Evolutionary conservation across 2,797 vertebrate genomes (phyloP).

Genomic region (Acrocephalus scirpaceus): DNA sequence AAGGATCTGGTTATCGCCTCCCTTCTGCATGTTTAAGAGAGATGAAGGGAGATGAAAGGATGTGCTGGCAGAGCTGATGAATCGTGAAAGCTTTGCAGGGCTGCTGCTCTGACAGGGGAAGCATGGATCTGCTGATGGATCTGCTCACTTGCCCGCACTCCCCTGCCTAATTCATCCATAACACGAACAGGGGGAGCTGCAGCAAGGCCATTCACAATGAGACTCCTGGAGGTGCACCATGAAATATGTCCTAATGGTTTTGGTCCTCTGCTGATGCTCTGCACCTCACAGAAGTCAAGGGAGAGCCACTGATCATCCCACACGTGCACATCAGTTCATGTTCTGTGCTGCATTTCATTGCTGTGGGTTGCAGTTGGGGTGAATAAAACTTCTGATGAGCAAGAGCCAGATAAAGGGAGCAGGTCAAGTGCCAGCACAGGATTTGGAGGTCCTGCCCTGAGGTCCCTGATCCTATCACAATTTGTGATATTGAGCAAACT

Average conservation of each 20-base stretch:
- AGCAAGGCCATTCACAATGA: neutral
- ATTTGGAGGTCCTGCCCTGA: neutral
- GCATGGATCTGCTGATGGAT: neutral
- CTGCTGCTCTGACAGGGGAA: neutral
- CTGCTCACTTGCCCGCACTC: accelerated
- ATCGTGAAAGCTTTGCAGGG: neutral
- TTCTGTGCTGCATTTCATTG: neutral
- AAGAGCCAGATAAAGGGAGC: neutral
- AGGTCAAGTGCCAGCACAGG: neutral
- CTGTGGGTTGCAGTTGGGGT: neutral
- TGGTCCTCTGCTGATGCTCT: neutral
- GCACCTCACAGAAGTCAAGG: neutral
- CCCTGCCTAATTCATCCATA: neutral
- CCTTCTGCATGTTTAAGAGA: neutral
- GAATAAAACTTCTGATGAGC: neutral
- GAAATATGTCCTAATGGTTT: neutral
- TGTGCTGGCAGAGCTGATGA: neutral
- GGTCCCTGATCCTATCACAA: neutral
- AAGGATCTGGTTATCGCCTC: neutral
- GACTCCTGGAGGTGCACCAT: neutral
- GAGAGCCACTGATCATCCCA: neutral
- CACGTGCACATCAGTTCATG: accelerated
- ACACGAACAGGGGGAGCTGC: neutral
- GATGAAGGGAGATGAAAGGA: neutral
- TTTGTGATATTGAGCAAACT: neutral